Evolutionary conservation across 1,140 invertebrate genomes (phyloP).

Genomic region (Calliopsis andreniformis): DNA sequence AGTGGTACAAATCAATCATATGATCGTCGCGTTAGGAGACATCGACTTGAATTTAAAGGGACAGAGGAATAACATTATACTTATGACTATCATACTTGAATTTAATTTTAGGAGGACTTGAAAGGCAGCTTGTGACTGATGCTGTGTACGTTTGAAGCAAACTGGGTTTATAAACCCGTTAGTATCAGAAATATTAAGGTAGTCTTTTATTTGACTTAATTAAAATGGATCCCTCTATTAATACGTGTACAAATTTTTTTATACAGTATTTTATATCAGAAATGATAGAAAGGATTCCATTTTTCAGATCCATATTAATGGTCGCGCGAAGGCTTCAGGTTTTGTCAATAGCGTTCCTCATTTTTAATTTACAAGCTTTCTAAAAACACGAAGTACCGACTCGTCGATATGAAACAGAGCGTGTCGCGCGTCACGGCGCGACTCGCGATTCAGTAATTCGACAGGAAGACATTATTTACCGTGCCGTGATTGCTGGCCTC

Average conservation of each 20-base stretch:
- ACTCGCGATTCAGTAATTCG: conserved; percentile 53
- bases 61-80: too few species aligned
- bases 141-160: too few species aligned
- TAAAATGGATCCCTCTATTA: too few species aligned
- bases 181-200: too few species aligned
- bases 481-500: conserved; percentile 24
- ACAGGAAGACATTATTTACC: conserved; percentile 59
- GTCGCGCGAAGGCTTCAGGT: not conserved
- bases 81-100: too few species aligned
- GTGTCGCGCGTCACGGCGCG: conserved; percentile 4
- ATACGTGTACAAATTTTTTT: too few species aligned
- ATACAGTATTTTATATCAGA: too few species aligned
- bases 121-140: too few species aligned
- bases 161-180: too few species aligned
- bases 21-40: not conserved
- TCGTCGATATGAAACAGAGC: conserved; percentile 25
- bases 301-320: not conserved
- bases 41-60: not conserved
- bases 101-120: too few species aligned
- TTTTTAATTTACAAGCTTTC: not conserved
- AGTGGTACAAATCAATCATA: conserved; percentile 16
- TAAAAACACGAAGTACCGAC: not conserved
- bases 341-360: not conserved
- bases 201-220: too few species aligned
- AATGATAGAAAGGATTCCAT: not conserved